A percentile compares a stretch with the other conserved stretches of the same genome.
phyloP scores from a whole-genome alignment of 2,113 vertebrate genomes.

The Anser cygnoides region DNA sequence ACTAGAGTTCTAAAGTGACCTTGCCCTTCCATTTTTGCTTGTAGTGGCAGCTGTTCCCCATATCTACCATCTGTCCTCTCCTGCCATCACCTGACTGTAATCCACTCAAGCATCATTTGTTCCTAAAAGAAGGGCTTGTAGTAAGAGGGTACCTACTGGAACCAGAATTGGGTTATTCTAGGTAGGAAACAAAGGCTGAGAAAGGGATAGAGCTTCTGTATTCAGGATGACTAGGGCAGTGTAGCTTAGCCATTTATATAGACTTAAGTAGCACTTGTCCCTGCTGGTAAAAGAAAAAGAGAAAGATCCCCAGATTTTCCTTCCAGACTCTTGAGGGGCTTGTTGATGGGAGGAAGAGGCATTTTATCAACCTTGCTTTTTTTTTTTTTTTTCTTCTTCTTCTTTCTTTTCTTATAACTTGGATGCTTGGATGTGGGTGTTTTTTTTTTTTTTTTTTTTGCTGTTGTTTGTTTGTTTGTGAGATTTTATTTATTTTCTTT shows the following conservation, averaged over 20 bases:
- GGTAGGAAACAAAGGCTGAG: background rate
- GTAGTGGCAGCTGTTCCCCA: background rate
- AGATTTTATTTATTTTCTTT: background rate
- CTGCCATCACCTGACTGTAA: background rate
- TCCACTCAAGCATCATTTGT: background rate
- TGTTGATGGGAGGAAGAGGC: background rate
- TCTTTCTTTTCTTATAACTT: too few species aligned
- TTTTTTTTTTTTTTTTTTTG: background rate
- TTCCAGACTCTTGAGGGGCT: background rate
- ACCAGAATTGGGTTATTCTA: background rate
- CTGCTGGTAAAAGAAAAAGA: background rate
- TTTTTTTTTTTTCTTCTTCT: background rate
- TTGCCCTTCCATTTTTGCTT: background rate
- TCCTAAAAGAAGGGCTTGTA: background rate
- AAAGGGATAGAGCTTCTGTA: background rate
- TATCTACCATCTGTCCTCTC: background rate
- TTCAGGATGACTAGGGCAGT: background rate
- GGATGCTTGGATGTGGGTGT: background rate
- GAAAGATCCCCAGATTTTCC: background rate
- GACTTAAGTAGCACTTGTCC: background rate
- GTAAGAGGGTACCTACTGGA: background rate
- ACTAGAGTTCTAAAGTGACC: background rate
- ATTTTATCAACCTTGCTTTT: background rate
- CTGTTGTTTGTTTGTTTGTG: background rate
- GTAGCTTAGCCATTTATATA: background rate